Base-by-base conservation (phyloP, 2,113 vertebrate species). In the Hystrix cristata region DNA sequence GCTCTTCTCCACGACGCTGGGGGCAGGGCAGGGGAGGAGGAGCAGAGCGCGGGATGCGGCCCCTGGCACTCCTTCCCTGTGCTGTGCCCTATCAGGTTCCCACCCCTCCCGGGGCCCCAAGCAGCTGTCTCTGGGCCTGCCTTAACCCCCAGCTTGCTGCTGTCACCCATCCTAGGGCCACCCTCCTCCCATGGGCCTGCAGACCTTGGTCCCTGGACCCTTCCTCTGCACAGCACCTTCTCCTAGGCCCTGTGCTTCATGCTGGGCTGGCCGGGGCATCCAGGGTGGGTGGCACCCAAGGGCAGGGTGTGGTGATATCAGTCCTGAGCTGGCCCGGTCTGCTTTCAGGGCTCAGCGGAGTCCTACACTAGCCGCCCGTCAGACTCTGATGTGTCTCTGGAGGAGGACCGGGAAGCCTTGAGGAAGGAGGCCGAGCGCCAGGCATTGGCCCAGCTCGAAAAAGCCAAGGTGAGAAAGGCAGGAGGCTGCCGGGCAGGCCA, bases 321-420 rank as follows among this genome's bases (percentile, higher is more conserved):
- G 87, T 27, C 27, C 79, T 96, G 79, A 97, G 31, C 64, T n/a
- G 64, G 9, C 19, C 43, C 38, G 5, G 7, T 53, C 2, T 94
- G 4, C 7, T 31, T 72, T 23, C 98, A 99, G 99, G 99, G 99
- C 98, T 99, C 99, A 13, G 99, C 99, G 0, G 99, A 99, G 98
- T 99, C 99, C 97, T 99, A 99, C 91, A 99, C 99, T 94, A 99
- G 99, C 98, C 99, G 99, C 64, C 99, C 99, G 0, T 99, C 99
- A 1, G 99, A 99, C 98, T 99, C 99, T 0, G 99, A 99, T 0
- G 99, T 99, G 95, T 99, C 99, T 38, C 98, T 99, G 98, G 99
- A 99, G 98, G 99, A 99, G 98, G 99, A 99, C 90, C 98, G 99
- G 0, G 99, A 99, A 96, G 99, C 99, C 27, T 98, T 99, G 98